Conservation (phyloP, 2,888 invertebrate species). For the Netelia fuscicornis region DNA sequence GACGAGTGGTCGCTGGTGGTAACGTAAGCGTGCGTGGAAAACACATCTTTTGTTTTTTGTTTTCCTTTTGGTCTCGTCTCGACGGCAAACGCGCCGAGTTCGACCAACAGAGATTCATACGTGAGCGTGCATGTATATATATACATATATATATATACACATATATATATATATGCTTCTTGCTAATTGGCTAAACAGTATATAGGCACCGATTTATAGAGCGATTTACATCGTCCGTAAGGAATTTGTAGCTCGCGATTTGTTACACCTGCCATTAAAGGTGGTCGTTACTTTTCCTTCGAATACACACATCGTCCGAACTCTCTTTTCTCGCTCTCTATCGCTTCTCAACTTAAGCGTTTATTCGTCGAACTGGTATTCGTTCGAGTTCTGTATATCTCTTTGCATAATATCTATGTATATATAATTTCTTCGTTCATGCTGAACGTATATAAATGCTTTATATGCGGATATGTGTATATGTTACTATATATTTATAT, state of each 20-base stretch:
- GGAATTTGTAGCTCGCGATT: slow-evolving; percentile 73
- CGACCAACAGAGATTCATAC: slow-evolving; percentile 28
- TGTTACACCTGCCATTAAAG: slow-evolving; percentile 71
- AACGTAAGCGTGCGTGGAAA: slow-evolving; percentile 21
- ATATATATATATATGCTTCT: slow-evolving; percentile 74
- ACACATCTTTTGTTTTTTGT: slow-evolving; percentile 21
- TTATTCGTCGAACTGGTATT: slow-evolving; percentile 51
- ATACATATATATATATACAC: too few species aligned
- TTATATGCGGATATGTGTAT: too few species aligned
- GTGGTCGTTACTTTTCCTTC: slow-evolving; percentile 43
- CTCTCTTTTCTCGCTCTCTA: slow-evolving; percentile 13
- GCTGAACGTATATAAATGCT: background rate
- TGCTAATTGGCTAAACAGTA: slow-evolving; percentile 79
- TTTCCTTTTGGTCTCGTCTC: slow-evolving; percentile 18
- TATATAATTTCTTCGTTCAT: background rate
- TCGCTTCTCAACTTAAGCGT: slow-evolving; percentile 19
- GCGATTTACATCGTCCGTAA: slow-evolving; percentile 78
- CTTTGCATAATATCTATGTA: slow-evolving; percentile 28
- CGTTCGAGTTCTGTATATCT: slow-evolving; percentile 24
- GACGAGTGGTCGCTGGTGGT: slow-evolving; percentile 9
- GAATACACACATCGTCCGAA: slow-evolving; percentile 44
- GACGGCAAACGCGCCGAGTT: slow-evolving; percentile 20
- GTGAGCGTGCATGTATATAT: too few species aligned
- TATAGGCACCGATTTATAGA: slow-evolving; percentile 77
- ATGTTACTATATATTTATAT: too few species aligned